Percentiles rank a stretch among this genome's conserved stretches.
Evolutionary conservation across 2,113 vertebrate species (phyloP).

Genomic region (Sander vitreus): DNA sequence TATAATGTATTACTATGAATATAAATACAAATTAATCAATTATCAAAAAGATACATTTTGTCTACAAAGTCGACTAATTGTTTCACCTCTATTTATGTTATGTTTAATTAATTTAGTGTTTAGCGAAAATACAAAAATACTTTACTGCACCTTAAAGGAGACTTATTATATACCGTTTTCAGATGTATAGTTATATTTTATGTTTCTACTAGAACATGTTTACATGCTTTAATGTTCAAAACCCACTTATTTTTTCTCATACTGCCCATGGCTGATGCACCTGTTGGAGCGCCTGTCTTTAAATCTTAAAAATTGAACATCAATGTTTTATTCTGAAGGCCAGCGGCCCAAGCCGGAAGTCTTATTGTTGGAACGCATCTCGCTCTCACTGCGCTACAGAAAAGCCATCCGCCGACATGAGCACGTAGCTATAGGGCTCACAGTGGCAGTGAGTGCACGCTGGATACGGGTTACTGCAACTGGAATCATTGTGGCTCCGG

Average conservation of each 20-base stretch:
- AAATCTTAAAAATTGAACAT: background rate
- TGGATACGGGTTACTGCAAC: conserved; percentile 55
- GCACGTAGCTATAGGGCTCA: conserved; percentile 39
- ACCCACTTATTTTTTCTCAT: too few relatives aligned
- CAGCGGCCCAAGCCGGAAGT: conserved; percentile 37
- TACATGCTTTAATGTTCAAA: too few relatives aligned
- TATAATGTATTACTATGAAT: too few relatives aligned
- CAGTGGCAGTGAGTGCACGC: conserved; percentile 35
- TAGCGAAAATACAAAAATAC: background rate
- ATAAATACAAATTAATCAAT: too few relatives aligned
- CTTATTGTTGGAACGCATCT: conserved; percentile 28
- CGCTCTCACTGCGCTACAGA: conserved; percentile 50
- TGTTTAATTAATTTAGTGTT: background rate
- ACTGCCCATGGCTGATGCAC: too few relatives aligned
- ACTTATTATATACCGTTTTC: too few relatives aligned
- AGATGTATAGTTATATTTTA: too few relatives aligned
- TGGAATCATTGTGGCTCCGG: conserved; percentile 63
- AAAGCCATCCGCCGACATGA: conserved; percentile 73
- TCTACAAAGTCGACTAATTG: accelerated
- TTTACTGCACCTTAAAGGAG: background rate
- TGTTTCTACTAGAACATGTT: too few relatives aligned
- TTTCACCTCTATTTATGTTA: background rate
- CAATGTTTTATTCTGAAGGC: conserved; percentile 56
- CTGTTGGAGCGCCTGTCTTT: too few relatives aligned
- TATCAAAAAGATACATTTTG: background rate